Percentiles rank a stretch among this genome's conserved stretches.
phyloP scores from a whole-genome alignment of 2,113 vertebrate species.

The Hypomesus transpacificus region DNA sequence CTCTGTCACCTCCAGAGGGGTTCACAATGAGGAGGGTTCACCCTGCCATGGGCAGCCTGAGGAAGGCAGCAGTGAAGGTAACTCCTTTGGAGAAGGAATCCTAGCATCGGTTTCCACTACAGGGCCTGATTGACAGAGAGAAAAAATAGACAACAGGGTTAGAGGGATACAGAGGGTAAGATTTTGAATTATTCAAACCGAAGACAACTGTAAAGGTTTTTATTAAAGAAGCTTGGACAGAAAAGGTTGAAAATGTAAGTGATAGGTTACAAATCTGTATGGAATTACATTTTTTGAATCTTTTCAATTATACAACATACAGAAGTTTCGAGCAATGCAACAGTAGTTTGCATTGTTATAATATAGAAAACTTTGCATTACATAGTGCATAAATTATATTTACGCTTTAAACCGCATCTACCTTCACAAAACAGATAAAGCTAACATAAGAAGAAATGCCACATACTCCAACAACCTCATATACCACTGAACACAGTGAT shows the following conservation, averaged over 20 bases:
- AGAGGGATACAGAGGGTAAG: neutral
- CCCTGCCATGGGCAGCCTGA: constrained; percentile 84
- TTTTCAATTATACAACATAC: constrained; percentile 3
- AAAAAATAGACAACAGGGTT: neutral
- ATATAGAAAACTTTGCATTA: constrained; percentile 35
- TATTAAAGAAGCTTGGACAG: constrained; percentile 9
- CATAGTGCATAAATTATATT: constrained; percentile 60
- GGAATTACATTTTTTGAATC: neutral
- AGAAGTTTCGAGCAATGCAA: constrained; percentile 30
- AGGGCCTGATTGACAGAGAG: constrained; percentile 83
- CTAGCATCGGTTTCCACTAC: constrained; percentile 94
- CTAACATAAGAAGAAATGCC: constrained; percentile 65
- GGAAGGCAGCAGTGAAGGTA: constrained; percentile 54
- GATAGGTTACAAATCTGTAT: neutral
- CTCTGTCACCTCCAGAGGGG: constrained; percentile 82
- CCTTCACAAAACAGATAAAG: constrained; percentile 71
- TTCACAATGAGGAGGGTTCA: constrained; percentile 83
- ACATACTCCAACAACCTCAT: constrained; percentile 72
- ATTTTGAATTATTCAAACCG: constrained; percentile 1
- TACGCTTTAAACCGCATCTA: constrained; percentile 78
- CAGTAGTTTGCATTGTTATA: constrained; percentile 17
- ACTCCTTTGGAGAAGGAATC: constrained; percentile 72
- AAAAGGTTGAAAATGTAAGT: constrained; percentile 19
- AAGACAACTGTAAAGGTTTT: neutral
- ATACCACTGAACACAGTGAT: constrained; percentile 50